phyloP scores from a whole-genome alignment of 2,888 invertebrate genomes.

The Epiblema foenella region DNA sequence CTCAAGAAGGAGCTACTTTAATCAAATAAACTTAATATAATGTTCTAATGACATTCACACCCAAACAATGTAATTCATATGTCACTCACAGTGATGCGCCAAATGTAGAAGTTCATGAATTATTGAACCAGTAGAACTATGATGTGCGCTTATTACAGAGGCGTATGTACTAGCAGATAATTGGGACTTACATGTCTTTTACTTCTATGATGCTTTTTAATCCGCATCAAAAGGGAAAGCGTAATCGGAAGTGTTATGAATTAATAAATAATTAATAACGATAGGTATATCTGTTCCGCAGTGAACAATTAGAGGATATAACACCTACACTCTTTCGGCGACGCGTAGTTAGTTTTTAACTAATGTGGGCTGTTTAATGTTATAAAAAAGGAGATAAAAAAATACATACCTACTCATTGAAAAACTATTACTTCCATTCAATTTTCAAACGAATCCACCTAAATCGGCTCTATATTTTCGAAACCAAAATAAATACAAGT shows the following conservation, averaged over 20 bases:
- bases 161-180: neutral
- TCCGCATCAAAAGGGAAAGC: constrained; percentile 27
- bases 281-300: neutral
- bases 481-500: constrained; percentile 16
- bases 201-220: neutral
- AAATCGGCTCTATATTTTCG: constrained; percentile 17
- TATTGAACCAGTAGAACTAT: constrained; percentile 52
- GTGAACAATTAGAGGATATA: constrained; percentile 15
- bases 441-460: constrained; percentile 1
- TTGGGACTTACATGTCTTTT: neutral
- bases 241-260: constrained; percentile 13
- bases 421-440: constrained; percentile 8
- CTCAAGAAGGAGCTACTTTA: neutral
- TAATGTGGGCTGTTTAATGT: too few relatives aligned
- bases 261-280: constrained; percentile 6
- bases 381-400: too few relatives aligned
- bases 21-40: constrained; percentile 34
- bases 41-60: constrained; percentile 48
- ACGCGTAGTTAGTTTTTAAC: neutral
- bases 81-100: constrained; percentile 64
- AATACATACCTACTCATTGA: neutral
- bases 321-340: neutral
- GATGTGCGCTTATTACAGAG: constrained; percentile 11
- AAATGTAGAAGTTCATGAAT: constrained; percentile 64
- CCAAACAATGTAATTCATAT: constrained; percentile 58